Evolutionary conservation across 92 coral and sea anemone species (phyloP), one percentile per base, ranked within the genome.

Genomic region (Siderastrea siderea): DNA sequence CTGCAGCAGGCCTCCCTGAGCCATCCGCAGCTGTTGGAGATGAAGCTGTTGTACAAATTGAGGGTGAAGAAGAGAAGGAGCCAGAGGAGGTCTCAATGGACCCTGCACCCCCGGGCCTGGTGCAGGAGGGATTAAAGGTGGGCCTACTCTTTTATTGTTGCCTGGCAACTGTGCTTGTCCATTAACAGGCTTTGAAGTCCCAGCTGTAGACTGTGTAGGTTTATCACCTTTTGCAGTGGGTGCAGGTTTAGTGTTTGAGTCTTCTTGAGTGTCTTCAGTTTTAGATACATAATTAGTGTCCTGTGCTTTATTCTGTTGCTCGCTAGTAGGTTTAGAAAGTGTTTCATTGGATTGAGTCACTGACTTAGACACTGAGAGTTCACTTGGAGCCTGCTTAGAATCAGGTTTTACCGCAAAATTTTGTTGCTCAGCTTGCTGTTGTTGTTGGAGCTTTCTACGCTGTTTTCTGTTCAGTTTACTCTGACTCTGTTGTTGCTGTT

Each of bases 21-120:
- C 99, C 96, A 96, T 91, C 49, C 99, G 98, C 44, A 98, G 81
- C 85, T 97, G 99, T 63, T 94, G 96, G 51, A 96, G 74, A 62
- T 96, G 98, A 16, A 91, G 89, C 88, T 98, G 99, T 71, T 98
- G 99, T 46, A 92, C 91, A 45, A 97, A 45, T 51, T 90, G 93
- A 67, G 93, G 99, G 75, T 95, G 99, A 71, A 93, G 94, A 58
- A 92, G 77, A 6, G 96, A 93, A 62, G 87, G 96, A 3, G 95
- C 90, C 15, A 96, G 63, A 74, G 96, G 90, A 26, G 96, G 86
- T 52, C 98, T 95, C 75, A 98, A 79, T 5, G 96, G 98, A 4
- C 86, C 88, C 70, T 93, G 96, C 6, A 87, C 93, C 15, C 93
- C 92, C 2, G 95, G 93, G 50, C 82, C 89, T 47, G 93, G 94